Percentiles rank a stretch among this genome's conserved stretches.
phyloP scores from a whole-genome alignment of 2,888 invertebrate species.

The Mythimna lalbum region DNA sequence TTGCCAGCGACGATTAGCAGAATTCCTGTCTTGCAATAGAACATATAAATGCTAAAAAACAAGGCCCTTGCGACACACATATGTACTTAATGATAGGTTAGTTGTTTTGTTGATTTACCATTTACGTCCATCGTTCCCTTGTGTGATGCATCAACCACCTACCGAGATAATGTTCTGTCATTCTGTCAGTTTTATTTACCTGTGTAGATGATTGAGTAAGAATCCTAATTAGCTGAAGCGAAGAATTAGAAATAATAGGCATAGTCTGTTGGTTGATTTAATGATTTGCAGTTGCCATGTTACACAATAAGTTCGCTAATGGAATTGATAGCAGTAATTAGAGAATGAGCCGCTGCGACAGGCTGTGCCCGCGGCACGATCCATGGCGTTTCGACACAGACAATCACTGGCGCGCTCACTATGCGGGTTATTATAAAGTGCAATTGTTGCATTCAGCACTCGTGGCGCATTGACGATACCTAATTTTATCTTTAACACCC shows the following conservation, averaged over 20 bases:
- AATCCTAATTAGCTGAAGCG: constrained; percentile 56
- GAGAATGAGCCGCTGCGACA: constrained; percentile 78
- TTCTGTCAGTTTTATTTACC: constrained; percentile 56
- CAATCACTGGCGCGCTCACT: constrained; percentile 78
- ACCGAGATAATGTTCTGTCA: constrained; percentile 72
- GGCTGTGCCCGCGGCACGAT: constrained; percentile 64
- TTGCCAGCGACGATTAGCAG: constrained; percentile 87
- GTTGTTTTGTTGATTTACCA: constrained; percentile 81
- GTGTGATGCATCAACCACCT: constrained; percentile 71
- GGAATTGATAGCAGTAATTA: constrained; percentile 82
- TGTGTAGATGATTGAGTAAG: constrained; percentile 44
- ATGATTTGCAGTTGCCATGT: constrained; percentile 67
- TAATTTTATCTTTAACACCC: constrained; percentile 67
- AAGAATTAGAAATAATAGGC: constrained; percentile 46
- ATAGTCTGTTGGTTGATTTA: constrained; percentile 57
- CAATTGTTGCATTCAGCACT: constrained; percentile 79
- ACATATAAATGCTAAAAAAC: constrained; percentile 87
- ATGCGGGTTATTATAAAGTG: constrained; percentile 88
- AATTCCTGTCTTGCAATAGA: constrained; percentile 87
- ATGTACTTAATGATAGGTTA: constrained; percentile 74
- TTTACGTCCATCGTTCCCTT: constrained; percentile 74
- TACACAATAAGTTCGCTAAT: constrained; percentile 78
- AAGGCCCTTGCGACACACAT: constrained; percentile 82
- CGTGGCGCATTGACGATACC: constrained; percentile 70
- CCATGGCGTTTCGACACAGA: constrained; percentile 75